phyloP scores from a whole-genome alignment of 2,797 vertebrate genomes.

The Micropoecilia bifurca region DNA sequence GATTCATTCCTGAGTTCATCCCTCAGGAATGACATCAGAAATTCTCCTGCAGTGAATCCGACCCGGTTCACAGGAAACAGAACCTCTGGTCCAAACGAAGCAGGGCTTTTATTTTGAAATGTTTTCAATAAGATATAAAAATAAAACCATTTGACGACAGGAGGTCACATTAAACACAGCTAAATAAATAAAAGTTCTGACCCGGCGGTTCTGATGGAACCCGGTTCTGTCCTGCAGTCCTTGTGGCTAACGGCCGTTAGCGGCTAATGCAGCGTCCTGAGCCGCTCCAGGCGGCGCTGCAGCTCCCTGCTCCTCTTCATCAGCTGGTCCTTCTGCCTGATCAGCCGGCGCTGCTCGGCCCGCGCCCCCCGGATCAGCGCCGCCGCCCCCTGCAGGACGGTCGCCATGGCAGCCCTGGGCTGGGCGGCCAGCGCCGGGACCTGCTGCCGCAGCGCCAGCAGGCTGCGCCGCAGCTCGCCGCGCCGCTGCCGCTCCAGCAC shows the following conservation, averaged over 20 bases:
- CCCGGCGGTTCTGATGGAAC: not conserved
- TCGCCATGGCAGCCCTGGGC: conserved; percentile 89
- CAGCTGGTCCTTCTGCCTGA: conserved; percentile 83
- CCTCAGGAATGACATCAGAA: conserved; percentile 3
- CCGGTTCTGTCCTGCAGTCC: not conserved
- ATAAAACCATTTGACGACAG: conserved; percentile 22
- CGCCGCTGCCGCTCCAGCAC: conserved; percentile 93
- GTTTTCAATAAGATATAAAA: not conserved
- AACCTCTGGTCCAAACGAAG: not conserved
- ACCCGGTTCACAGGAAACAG: not conserved
- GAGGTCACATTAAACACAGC: not conserved
- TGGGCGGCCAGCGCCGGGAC: conserved; percentile 90
- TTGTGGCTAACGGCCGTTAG: not conserved
- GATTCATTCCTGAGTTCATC: not conserved
- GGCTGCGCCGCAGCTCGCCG: conserved; percentile 90
- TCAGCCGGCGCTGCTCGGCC: conserved; percentile 85
- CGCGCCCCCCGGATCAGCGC: conserved; percentile 84
- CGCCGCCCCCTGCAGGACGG: conserved; percentile 90
- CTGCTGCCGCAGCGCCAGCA: conserved; percentile 87
- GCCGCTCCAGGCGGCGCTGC: conserved; percentile 86
- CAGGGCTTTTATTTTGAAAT: conserved; percentile 48
- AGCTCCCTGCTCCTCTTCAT: conserved; percentile 85
- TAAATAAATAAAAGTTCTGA: conserved; percentile 5
- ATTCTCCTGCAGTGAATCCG: not conserved
- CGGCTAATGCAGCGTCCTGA: conserved; percentile 68